phyloP scores from a whole-genome alignment of 2,113 vertebrate species.

The Sebastes schlegelii region DNA sequence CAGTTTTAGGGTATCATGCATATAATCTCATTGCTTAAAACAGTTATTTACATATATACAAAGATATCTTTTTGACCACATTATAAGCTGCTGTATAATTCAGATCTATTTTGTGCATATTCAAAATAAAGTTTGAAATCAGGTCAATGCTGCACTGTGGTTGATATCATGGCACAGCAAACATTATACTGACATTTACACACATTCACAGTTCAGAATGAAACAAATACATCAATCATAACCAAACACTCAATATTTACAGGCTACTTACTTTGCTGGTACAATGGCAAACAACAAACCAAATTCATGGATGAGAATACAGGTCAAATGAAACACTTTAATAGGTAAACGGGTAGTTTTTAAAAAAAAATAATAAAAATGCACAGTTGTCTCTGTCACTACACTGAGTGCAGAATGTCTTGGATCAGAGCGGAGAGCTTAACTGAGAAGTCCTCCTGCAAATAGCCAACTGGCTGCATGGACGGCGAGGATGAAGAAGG shows the following conservation, averaged over 20 bases:
- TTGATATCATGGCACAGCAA: conserved; percentile 10
- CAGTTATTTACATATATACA: background rate
- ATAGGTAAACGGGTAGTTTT: background rate
- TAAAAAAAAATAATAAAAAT: background rate
- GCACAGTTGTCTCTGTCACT: conserved; percentile 48
- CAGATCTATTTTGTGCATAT: conserved; percentile 35
- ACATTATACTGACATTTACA: conserved; percentile 22
- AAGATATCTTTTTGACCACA: background rate
- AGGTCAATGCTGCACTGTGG: background rate
- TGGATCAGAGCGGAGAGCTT: conserved; percentile 88
- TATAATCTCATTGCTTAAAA: conserved; percentile 1
- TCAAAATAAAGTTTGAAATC: conserved; percentile 41
- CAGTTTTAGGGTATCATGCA: background rate
- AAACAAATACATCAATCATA: conserved; percentile 32
- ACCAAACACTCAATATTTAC: conserved; percentile 62
- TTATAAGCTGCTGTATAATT: conserved; percentile 5
- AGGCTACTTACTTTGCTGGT: conserved; percentile 51
- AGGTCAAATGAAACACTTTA: conserved; percentile 4
- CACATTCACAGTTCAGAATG: conserved; percentile 22
- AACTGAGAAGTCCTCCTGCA: conserved; percentile 84
- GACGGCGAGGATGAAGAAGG: conserved; percentile 35
- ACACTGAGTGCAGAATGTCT: conserved; percentile 87
- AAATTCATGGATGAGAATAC: background rate
- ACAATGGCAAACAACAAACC: conserved; percentile 21
- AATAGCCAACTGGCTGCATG: conserved; percentile 55